Percentiles rank a stretch among this genome's conserved stretches.
phyloP scores from a whole-genome alignment of 2,797 vertebrate genomes.

The Enteromius argenteus region DNA sequence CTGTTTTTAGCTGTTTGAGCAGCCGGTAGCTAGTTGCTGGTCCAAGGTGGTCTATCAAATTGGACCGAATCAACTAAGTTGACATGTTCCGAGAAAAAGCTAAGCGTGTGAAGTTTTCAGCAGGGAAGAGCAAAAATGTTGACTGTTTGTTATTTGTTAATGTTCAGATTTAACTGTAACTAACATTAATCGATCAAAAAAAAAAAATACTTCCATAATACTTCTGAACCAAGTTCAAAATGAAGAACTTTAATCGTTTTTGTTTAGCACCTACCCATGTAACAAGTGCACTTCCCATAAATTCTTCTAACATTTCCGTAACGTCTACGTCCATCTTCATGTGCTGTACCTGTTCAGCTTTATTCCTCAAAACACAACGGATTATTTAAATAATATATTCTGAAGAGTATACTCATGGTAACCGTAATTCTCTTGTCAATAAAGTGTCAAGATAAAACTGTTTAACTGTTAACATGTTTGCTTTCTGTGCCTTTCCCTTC shows the following conservation, averaged over 20 bases:
- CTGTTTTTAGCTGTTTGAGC: neutral
- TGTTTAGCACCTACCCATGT: slow-evolving; percentile 78
- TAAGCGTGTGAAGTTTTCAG: neutral
- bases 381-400: slow-evolving; percentile 6
- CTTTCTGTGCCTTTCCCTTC: slow-evolving; percentile 64
- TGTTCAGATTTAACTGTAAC: neutral
- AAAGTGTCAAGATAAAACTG: slow-evolving; percentile 9
- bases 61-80: neutral
- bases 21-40: neutral
- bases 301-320: slow-evolving; percentile 82
- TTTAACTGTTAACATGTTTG: slow-evolving; percentile 66
- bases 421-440: neutral
- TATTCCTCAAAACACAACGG: slow-evolving; percentile 30
- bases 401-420: slow-evolving; percentile 28
- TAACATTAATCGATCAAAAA: neutral
- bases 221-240: slow-evolving; percentile 26
- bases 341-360: slow-evolving; percentile 40
- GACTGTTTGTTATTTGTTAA: neutral
- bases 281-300: slow-evolving; percentile 82
- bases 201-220: neutral
- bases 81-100: neutral
- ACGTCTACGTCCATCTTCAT: slow-evolving; percentile 77
- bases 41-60: neutral
- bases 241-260: slow-evolving; percentile 46
- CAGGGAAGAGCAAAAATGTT: neutral